Evolutionary conservation across 2,797 vertebrate genomes (phyloP), one percentile per base, ranked within the genome.

Genomic region (Pseudotriccus pelzelni): DNA sequence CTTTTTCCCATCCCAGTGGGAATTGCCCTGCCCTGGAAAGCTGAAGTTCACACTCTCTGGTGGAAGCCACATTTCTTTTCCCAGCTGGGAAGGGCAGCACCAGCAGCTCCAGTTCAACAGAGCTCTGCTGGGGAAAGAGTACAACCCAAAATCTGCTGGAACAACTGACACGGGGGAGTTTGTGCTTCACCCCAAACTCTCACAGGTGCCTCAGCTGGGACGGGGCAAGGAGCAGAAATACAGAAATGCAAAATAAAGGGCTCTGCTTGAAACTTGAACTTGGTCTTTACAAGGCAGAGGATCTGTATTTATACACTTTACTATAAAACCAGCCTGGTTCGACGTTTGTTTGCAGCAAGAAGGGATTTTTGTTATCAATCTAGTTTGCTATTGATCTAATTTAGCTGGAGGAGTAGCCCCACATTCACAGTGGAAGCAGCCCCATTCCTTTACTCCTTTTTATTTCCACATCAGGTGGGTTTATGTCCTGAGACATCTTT

Each of bases 21-120:
- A 66, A 76, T 93, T 86, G 63, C 59, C 30, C 66, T 96, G 74
- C 79, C 62, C 80, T 88, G 69, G 58, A 87, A 94, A 87, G 94
- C 82, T 92, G 93, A 92, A 94, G 85, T 73, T 90, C 76, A 44
- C 83, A 63, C 36, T 75, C 30, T 59, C 69, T 69, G 52, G 53
- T 50, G 81, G 80, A 68, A 94, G 62, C 68, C 23, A 37, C 21
- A 34, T 76, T 82, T 85, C 15, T 86, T 81, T 79, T 67, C 82
- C 75, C 89, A 84, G 76, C 72, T 81, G 91, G 79, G 49, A 53
- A 70, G 62, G 21, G 52, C 79, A 93, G 79, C 73, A 37, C 53
- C 34, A 23, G 75, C 52, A 76, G 87, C 85, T 72, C 79, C 64
- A 64, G 64, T 78, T 75, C 64, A 50, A 46, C 46, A 19, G 75